Conservation (phyloP, 2,113 vertebrate species). For the Oncorhynchus clarkii region DNA sequence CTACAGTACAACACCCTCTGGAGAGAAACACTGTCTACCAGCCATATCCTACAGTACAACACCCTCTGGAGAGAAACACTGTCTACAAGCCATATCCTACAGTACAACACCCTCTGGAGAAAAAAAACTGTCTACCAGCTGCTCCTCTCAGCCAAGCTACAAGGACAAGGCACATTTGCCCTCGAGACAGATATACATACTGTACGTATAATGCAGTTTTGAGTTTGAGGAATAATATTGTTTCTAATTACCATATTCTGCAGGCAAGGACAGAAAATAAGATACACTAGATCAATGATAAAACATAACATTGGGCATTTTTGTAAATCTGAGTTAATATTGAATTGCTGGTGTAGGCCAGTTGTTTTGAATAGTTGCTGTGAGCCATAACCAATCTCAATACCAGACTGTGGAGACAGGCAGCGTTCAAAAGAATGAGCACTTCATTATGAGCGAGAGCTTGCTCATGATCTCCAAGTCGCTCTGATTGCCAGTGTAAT, state of each 20-base stretch:
- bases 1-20: no score
- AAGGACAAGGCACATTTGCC: neutral
- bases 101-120: no score
- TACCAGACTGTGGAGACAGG: neutral
- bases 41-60: no score
- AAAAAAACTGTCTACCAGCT: no score
- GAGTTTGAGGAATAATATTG: neutral
- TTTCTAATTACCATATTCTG: neutral
- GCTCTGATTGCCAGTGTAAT: slow-evolving; percentile 50
- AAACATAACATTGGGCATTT: neutral
- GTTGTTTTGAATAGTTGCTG: neutral
- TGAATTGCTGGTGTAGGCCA: neutral
- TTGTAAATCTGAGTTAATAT: neutral
- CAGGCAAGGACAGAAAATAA: no score
- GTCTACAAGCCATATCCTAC: no score
- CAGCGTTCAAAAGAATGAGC: slow-evolving; percentile 8
- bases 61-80: no score
- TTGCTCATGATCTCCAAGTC: slow-evolving; percentile 32
- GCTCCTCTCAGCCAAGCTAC: neutral
- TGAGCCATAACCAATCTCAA: neutral
- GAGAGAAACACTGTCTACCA: no score
- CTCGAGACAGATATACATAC: neutral
- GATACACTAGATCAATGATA: no score
- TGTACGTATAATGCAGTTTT: neutral
- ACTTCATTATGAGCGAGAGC: slow-evolving; percentile 35